A percentile compares a stretch with the other conserved stretches of the same genome.
These are phyloP conservation scores for Acanthurus tractus DNA, from an alignment of 2,797 vertebrate genomes.

Conservation along the genomic window DNA sequence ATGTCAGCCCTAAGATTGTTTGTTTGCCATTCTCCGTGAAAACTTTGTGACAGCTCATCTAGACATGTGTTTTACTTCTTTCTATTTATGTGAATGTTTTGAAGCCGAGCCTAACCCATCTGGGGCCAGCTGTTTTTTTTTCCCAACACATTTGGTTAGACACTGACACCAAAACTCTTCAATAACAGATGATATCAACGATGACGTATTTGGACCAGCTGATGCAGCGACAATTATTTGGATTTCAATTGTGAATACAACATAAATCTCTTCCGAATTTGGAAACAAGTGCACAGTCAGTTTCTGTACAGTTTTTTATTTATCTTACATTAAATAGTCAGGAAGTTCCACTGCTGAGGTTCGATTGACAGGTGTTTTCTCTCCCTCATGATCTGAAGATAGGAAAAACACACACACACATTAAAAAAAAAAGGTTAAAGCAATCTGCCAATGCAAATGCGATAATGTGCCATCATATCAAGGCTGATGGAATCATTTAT, in stretches of 20 bases:
- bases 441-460: slow-evolving; percentile 73
- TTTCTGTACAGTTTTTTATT: slow-evolving; percentile 21
- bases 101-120: slow-evolving; percentile 42
- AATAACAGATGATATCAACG: slow-evolving; percentile 23
- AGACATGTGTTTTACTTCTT: slow-evolving; percentile 40
- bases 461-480: slow-evolving; percentile 66
- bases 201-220: not conserved
- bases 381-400: slow-evolving; percentile 76
- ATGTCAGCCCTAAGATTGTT: slow-evolving; percentile 63
- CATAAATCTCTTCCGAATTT: slow-evolving; percentile 18
- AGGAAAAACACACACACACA: slow-evolving; percentile 51
- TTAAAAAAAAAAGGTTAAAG: slow-evolving; percentile 55
- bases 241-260: not conserved
- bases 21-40: slow-evolving; percentile 61
- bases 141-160: slow-evolving; percentile 19
- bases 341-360: slow-evolving; percentile 80
- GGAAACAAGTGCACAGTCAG: not conserved
- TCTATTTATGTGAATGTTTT: slow-evolving; percentile 60
- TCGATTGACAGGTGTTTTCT: slow-evolving; percentile 80
- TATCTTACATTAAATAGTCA: slow-evolving; percentile 90
- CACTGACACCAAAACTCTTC: slow-evolving; percentile 24
- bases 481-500: slow-evolving; percentile 73
- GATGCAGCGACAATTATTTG: slow-evolving; percentile 11
- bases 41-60: slow-evolving; percentile 57
- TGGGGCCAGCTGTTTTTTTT: slow-evolving; percentile 11